phyloP scores from a whole-genome alignment of 2,888 invertebrate species.

The Drosophila picticornis region DNA sequence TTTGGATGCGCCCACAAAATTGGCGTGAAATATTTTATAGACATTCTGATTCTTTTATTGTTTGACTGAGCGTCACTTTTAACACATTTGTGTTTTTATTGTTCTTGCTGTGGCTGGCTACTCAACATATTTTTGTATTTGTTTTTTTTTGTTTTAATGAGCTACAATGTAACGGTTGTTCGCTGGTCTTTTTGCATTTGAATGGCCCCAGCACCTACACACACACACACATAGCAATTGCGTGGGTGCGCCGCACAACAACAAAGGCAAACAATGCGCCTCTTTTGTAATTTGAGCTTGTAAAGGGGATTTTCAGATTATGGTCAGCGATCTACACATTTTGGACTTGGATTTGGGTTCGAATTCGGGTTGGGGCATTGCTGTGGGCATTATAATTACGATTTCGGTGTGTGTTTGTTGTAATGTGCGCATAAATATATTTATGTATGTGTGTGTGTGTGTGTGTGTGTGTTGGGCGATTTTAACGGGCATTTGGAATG shows the following conservation, averaged over 20 bases:
- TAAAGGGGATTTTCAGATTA: constrained; percentile 66
- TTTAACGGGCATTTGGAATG: constrained; percentile 73
- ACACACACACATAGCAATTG: constrained; percentile 28
- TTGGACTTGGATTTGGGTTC: constrained; percentile 27
- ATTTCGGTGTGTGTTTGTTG: constrained; percentile 3
- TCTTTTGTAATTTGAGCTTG: constrained; percentile 73
- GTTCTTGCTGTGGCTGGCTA: constrained; percentile 37
- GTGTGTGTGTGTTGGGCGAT: constrained; percentile 27
- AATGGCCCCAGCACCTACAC: constrained; percentile 56
- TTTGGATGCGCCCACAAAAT: constrained; percentile 61
- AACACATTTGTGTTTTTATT: constrained; percentile 67
- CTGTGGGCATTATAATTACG: constrained; percentile 71
- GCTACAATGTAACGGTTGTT: constrained; percentile 75
- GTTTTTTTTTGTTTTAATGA: constrained; percentile 63
- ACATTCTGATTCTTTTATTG: constrained; percentile 61
- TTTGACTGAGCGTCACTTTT: constrained; percentile 69
- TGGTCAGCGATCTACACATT: constrained; percentile 55
- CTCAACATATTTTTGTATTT: constrained; percentile 38
- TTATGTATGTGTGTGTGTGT: constrained; percentile 4
- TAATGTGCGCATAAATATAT: constrained; percentile 3
- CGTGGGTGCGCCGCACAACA: constrained; percentile 65
- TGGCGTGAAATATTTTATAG: constrained; percentile 75
- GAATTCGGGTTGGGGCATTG: constrained; percentile 26
- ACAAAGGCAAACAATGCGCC: constrained; percentile 61
- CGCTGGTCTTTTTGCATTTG: constrained; percentile 78